Percentiles rank a stretch among this genome's conserved stretches.
Evolutionary conservation across 2,113 vertebrate genomes (phyloP).

Genomic region (Eira barbara): DNA sequence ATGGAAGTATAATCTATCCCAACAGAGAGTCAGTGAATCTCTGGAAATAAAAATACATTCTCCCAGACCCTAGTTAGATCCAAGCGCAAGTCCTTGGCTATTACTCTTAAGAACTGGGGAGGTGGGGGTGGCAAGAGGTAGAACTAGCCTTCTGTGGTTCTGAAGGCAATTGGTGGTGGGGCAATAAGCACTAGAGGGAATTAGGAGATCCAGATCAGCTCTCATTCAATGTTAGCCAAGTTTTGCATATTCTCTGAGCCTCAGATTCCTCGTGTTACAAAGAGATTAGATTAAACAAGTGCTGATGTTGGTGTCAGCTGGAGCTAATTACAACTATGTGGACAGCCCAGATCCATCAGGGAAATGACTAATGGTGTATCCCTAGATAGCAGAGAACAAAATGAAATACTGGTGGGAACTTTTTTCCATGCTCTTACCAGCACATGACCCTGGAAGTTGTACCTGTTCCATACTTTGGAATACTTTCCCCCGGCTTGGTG

Average conservation of each 20-base stretch:
- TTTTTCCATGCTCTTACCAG: neutral
- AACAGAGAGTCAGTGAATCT: neutral
- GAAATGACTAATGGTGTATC: neutral
- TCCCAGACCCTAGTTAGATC: neutral
- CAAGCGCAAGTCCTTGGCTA: neutral
- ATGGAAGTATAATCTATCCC: neutral
- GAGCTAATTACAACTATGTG: neutral
- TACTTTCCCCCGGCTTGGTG: neutral
- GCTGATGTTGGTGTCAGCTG: neutral
- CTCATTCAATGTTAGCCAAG: neutral
- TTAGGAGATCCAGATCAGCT: neutral
- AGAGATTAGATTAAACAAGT: no score
- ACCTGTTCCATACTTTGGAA: neutral
- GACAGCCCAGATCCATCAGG: neutral
- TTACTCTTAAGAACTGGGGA: no score
- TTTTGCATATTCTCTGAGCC: neutral
- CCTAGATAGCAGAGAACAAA: neutral
- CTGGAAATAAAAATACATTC: neutral
- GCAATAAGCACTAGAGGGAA: neutral
- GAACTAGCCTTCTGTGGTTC: neutral
- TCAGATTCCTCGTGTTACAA: neutral
- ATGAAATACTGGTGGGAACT: neutral
- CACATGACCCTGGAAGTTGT: neutral
- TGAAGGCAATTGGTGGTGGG: neutral
- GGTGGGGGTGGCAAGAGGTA: neutral